phyloP scores from a whole-genome alignment of 2,113 vertebrate genomes.

The Aviceda subcristata region DNA sequence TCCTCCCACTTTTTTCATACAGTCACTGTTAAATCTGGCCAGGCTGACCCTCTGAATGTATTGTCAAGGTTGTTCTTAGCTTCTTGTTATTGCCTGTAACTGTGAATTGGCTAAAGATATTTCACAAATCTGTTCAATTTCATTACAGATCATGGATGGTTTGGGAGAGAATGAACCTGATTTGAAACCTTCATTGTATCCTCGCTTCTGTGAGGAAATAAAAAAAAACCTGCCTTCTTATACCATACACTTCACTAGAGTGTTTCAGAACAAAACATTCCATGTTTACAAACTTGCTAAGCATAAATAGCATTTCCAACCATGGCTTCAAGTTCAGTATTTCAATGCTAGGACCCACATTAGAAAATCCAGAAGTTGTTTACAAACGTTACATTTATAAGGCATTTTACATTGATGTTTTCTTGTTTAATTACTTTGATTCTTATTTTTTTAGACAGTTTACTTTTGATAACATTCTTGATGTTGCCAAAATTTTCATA shows the following conservation, averaged over 20 bases:
- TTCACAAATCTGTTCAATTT: constrained; percentile 9
- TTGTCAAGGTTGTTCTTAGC: background rate
- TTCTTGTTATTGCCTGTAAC: background rate
- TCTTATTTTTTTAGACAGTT: background rate
- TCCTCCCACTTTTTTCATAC: background rate
- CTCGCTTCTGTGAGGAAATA: constrained; percentile 92
- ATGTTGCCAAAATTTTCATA: background rate
- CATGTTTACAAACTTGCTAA: constrained; percentile 86
- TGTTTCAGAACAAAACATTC: constrained; percentile 96
- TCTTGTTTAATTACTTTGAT: background rate
- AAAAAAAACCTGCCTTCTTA: constrained; percentile 80
- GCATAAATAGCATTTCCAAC: constrained; percentile 41
- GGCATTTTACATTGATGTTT: background rate
- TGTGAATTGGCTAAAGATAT: background rate
- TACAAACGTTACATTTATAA: background rate
- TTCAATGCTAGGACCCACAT: background rate
- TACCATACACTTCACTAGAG: constrained; percentile 79
- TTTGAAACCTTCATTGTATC: constrained; percentile 78
- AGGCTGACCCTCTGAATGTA: background rate
- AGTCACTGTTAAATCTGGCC: background rate
- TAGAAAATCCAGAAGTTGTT: constrained; percentile 24
- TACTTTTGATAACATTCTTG: constrained; percentile 1
- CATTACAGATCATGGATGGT: constrained; percentile 90
- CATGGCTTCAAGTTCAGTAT: background rate
- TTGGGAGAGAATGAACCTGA: constrained; percentile 86